Evolutionary conservation across 2,888 invertebrate species (phyloP), one percentile per base, ranked within the genome.

Genomic region (Aricia artaxerxes): DNA sequence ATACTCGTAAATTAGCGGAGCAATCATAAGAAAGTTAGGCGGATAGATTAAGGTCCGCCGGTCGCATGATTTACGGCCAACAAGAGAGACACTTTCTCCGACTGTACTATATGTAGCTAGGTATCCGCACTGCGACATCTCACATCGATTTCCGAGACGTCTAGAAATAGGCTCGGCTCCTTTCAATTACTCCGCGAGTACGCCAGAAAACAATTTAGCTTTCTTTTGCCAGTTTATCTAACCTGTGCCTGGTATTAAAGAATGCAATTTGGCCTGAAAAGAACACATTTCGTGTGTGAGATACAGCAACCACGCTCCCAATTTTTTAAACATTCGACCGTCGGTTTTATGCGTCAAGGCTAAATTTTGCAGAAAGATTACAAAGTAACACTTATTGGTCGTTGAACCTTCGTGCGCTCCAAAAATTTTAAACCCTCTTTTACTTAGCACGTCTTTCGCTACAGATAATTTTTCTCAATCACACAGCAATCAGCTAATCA

Each of bases 101-200:
- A 81, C 84, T 84, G 57, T 57, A 57, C 57, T 80, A 81, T 80
- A 80, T 82, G 81, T 83, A 82, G 81, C 84, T 88, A 88, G 86
- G 85, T 86, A 90, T 91, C 92, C 89, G 92, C 92, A 92, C 86
- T 92, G 92, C 92, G 92, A 89, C 92, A 86, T 84, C 84, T 87
- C 84, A 87, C 88, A 90, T 90, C 87, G 88, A 90, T 91, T 89
- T 88, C 86, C 79, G 82, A 87, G 84, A 87, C 83, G 83, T 85
- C 84, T 86, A 81, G 82, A 84, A 84, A 83, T 83, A 82, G 81
- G 81, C 81, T 82, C 80, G 81, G 81, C 80, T 81, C 81, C 80
- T 81, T 79, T 79, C 78, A 64, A 79, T 79, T 79, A 73, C 73
- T 78, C 31, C 64, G 31, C 69, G 5, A 38, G 69, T 57, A n/a